A percentile compares a stretch with the other conserved stretches of the same genome.
Evolutionary conservation across 2,888 invertebrate genomes (phyloP).

Genomic region (Lasioglossum pauxillum): DNA sequence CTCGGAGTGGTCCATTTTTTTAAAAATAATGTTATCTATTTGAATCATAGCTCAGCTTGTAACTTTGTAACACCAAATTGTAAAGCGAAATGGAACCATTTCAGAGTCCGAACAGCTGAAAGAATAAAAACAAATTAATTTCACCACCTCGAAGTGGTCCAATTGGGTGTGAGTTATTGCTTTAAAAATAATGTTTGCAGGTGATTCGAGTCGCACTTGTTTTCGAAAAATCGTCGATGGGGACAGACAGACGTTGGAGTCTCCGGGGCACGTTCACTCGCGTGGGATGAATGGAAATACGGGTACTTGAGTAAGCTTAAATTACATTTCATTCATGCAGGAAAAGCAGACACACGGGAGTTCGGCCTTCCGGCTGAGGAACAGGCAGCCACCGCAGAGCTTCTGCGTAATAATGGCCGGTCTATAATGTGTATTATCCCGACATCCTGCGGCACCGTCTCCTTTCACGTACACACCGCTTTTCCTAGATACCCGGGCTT

Average conservation of each 20-base stretch:
- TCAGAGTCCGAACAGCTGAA: too few relatives aligned
- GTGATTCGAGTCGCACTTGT: too few relatives aligned
- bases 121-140: too few relatives aligned
- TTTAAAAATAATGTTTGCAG: too few relatives aligned
- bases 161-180: too few relatives aligned
- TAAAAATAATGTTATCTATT: too few relatives aligned
- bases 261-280: slow-evolving; percentile 68
- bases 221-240: background rate
- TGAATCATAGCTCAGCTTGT: too few relatives aligned
- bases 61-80: too few relatives aligned
- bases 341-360: slow-evolving; percentile 78
- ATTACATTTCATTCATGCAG: slow-evolving; percentile 82
- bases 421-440: slow-evolving; percentile 79
- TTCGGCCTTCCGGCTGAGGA: slow-evolving; percentile 70
- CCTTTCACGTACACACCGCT: slow-evolving; percentile 69
- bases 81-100: too few relatives aligned
- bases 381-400: slow-evolving; percentile 33
- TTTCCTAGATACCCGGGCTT: slow-evolving; percentile 49
- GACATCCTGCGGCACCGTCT: slow-evolving; percentile 75
- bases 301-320: slow-evolving; percentile 77
- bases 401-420: slow-evolving; percentile 68
- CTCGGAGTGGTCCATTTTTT: too few relatives aligned
- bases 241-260: slow-evolving; percentile 29
- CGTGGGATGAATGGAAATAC: slow-evolving; percentile 79
- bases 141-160: too few relatives aligned